Base-by-base conservation (phyloP, 2,797 vertebrate genomes). In the Petrocephalus sullivani region DNA sequence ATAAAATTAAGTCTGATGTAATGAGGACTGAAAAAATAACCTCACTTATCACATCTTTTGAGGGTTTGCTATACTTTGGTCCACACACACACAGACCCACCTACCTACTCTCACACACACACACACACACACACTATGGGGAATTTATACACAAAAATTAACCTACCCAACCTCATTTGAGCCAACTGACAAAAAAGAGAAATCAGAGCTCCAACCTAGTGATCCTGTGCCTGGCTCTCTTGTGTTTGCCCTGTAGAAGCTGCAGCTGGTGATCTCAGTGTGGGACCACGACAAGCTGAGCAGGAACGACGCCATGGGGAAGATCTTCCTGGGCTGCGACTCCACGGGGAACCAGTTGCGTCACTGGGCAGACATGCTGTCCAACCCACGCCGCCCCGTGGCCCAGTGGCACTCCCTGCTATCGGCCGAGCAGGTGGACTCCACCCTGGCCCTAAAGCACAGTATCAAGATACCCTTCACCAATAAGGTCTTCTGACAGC, bases 281-380 rank as follows among this genome's bases (percentile, higher is more conserved):
- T 98, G 98, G 98, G 96, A 97, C 90, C 93, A 95, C 0, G 96
- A 98, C 90, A 93, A 95, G 54, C 21, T 97, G 90, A 94, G 94
- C 87, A 93, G 95, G 89, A 97, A 97, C 0, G 95, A 98, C 49
- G 93, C 96, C 6, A 96, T 98, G 0, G 97, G 98, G 78, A 98
- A 98, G 91, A 94, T 98, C 67, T 95, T 95, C 90, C 93, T 99
- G 78, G 96, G 98, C 84, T 95, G 96, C 33, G 91, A 95, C 84
- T 96, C 97, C 57, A 91, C 95, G 0, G 97, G 98, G 57, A 98
- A 97, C 92, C 96, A 97, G 90, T 94, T 99, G 93, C 93, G 94
- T 83, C 97, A 97, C 92, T 99, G 98, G 98, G 97, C 97, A 0
- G 98, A 99, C 93, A 97, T 97, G 97, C 91, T 99, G 93, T 96